Percentiles rank a stretch among this genome's conserved stretches.
These are phyloP conservation scores for Drosophila ambigua DNA, from an alignment of 1,140 invertebrate genomes.

Conservation along the genomic window DNA sequence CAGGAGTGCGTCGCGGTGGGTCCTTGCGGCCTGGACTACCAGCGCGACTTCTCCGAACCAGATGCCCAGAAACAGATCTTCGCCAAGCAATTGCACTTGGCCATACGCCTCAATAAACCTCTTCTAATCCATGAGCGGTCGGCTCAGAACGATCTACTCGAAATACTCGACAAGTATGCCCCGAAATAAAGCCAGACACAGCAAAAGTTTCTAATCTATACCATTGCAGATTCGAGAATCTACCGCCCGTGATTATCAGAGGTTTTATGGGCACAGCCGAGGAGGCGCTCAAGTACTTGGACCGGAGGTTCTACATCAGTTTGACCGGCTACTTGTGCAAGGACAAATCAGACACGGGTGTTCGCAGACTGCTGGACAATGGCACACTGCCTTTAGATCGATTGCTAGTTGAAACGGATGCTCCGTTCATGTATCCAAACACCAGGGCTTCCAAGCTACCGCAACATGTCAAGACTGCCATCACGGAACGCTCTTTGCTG, in stretches of 20 bases:
- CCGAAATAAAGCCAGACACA: neutral
- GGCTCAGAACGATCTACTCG: slow-evolving; percentile 92
- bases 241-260: slow-evolving; percentile 94
- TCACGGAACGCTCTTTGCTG: slow-evolving; percentile 91
- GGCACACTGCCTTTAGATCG: slow-evolving; percentile 92
- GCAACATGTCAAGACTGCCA: slow-evolving; percentile 91
- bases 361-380: slow-evolving; percentile 92
- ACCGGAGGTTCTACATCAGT: slow-evolving; percentile 94
- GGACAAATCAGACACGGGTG: slow-evolving; percentile 95
- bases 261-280: slow-evolving; percentile 96
- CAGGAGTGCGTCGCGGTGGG: slow-evolving; percentile 96
- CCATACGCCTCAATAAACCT: slow-evolving; percentile 94
- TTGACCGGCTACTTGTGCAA: slow-evolving; percentile 88
- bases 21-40: slow-evolving; percentile 97
- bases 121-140: slow-evolving; percentile 96
- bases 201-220: neutral
- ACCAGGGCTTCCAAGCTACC: slow-evolving; percentile 96
- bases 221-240: slow-evolving; percentile 84
- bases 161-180: slow-evolving; percentile 85
- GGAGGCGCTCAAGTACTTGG: slow-evolving; percentile 93
- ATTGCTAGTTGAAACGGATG: slow-evolving; percentile 95
- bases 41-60: slow-evolving; percentile 96
- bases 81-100: slow-evolving; percentile 94
- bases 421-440: slow-evolving; percentile 98
- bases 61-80: slow-evolving; percentile 94